These are phyloP conservation scores for Sinopyrophorus schimmeli DNA, from an alignment of 2,888 invertebrate genomes.

Conservation along the genomic window DNA sequence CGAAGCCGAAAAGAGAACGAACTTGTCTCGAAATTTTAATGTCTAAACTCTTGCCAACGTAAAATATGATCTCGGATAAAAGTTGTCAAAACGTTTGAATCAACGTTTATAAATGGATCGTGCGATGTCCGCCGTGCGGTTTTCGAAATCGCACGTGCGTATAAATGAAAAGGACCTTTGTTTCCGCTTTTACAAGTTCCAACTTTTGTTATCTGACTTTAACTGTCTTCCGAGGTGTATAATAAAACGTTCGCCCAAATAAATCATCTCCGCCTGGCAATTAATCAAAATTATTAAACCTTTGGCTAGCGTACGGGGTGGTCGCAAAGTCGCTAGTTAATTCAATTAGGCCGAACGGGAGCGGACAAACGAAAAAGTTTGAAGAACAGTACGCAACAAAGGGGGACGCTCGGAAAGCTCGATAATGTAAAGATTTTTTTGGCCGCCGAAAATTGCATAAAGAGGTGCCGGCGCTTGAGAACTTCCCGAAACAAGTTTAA, in stretches of 20 bases:
- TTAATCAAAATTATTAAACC: too few relatives aligned
- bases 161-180: slow-evolving; percentile 4
- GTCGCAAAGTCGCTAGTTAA: too few relatives aligned
- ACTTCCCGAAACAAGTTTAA: slow-evolving; percentile 32
- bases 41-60: slow-evolving; percentile 3
- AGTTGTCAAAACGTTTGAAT: slow-evolving; percentile 15
- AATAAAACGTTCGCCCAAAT: too few relatives aligned
- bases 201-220: background rate
- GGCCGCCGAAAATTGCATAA: slow-evolving; percentile 22
- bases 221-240: background rate
- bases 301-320: too few relatives aligned
- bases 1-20: too few relatives aligned
- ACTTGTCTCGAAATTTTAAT: too few relatives aligned
- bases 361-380: too few relatives aligned
- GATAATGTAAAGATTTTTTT: slow-evolving; percentile 9
- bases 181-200: slow-evolving; percentile 7
- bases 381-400: too few relatives aligned
- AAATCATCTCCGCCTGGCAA: background rate
- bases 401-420: background rate
- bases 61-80: slow-evolving; percentile 10
- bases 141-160: slow-evolving; percentile 10
- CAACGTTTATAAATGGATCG: slow-evolving; percentile 11
- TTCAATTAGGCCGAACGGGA: too few relatives aligned
- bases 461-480: slow-evolving; percentile 20
- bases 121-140: slow-evolving; percentile 12